These are phyloP conservation scores for Chironomus riparius DNA, from an alignment of 2,888 invertebrate genomes.

Conservation along the genomic window DNA sequence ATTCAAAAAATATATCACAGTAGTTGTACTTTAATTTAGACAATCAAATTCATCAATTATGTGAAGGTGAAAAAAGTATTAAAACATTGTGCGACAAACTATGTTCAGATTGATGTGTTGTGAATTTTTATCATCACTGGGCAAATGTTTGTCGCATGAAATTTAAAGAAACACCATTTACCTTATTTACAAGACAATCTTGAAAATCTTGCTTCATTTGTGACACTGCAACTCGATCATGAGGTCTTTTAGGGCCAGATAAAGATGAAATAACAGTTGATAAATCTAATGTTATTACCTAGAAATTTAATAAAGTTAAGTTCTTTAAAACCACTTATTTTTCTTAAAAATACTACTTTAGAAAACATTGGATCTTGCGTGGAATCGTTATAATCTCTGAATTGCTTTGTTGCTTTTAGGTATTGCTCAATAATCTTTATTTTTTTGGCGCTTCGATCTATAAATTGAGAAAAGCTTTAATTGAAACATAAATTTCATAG, in stretches of 20 bases:
- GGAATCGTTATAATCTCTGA: constrained; percentile 68
- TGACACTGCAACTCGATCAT: constrained; percentile 84
- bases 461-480: constrained; percentile 29
- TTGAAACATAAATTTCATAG: not conserved
- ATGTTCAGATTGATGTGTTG: constrained; percentile 37
- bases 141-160: constrained; percentile 39
- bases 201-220: constrained; percentile 87
- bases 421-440: constrained; percentile 72
- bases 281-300: constrained; percentile 78
- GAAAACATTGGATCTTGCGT: constrained; percentile 76
- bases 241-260: constrained; percentile 89
- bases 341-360: constrained; percentile 38
- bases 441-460: constrained; percentile 72
- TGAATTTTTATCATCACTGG: constrained; percentile 40
- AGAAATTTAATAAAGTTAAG: constrained; percentile 29
- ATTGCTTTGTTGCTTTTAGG: constrained; percentile 68
- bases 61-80: not conserved
- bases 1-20: constrained; percentile 38
- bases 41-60: not conserved
- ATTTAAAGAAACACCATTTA: constrained; percentile 42
- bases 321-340: not conserved
- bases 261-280: constrained; percentile 85
- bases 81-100: constrained; percentile 40
- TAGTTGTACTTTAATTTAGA: constrained; percentile 42
- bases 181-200: constrained; percentile 77